Evolutionary conservation across 2,797 vertebrate species (phyloP).

Genomic region (Poeciliopsis infans): DNA sequence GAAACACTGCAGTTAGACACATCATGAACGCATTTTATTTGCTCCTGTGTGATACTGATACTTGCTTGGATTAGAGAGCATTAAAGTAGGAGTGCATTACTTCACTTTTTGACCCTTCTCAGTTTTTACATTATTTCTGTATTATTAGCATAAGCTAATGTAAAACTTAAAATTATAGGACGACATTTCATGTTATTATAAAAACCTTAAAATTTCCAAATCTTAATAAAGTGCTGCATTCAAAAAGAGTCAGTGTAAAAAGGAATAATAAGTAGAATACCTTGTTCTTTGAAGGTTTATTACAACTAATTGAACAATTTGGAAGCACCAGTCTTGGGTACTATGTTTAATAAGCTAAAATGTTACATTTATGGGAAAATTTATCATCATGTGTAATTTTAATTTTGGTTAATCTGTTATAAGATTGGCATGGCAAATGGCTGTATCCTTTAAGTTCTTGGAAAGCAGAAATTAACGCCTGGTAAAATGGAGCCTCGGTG

Average conservation of each 20-base stretch:
- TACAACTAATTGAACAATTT: not conserved
- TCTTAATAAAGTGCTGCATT: not conserved
- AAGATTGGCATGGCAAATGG: not conserved
- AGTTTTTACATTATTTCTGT: not conserved
- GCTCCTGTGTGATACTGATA: not conserved
- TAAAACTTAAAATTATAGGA: not conserved
- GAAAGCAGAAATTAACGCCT: not conserved
- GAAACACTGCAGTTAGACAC: not conserved
- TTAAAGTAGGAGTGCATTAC: not conserved
- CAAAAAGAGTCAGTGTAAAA: not conserved
- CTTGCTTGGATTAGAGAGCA: not conserved
- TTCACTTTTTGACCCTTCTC: not conserved
- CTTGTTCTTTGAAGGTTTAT: not conserved
- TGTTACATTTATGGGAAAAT: not conserved
- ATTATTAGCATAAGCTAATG: not conserved
- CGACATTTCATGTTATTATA: not conserved
- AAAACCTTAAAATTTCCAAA: not conserved
- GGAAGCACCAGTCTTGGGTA: not conserved
- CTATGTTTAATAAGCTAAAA: not conserved
- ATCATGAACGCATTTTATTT: not conserved
- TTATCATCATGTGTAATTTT: not conserved
- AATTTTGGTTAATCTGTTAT: not conserved
- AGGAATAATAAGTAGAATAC: not conserved
- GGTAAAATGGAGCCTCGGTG: not conserved
- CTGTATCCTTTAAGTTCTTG: not conserved